Base-by-base conservation (phyloP, 1,140 invertebrate genomes). In the Drosophila tristis region DNA sequence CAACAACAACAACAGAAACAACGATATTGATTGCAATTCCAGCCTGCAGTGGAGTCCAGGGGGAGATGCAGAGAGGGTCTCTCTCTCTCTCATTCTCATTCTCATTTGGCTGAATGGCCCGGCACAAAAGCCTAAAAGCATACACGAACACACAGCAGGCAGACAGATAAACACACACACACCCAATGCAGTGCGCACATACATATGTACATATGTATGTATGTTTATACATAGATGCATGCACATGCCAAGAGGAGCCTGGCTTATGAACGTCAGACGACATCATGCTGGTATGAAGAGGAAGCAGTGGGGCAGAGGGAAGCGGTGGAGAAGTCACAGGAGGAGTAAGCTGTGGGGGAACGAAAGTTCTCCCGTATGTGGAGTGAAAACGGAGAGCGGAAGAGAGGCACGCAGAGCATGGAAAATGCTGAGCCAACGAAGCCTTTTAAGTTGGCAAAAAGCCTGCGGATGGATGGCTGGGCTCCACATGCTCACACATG, bases 21-120 rank as follows among this genome's bases (percentile, higher is more conserved):
- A 67, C 66, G 82, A 89, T 87, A 87, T 87, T 87, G 82, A 87
- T 87, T 87, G 82, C 82, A 87, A 84, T 87, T 89, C 74, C 75
- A 64, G 82, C 63, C 74, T 76, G 84, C 82, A 87, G 63, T 74
- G 51, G 31, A 42, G 62, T 44, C 31, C 35, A 39, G 35, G 56
- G 54, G 62, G 50, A 26, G 16, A 45, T 47, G 45, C 35, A 54
- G 57, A 11, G 51, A 66, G 59, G 50, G 45, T 55, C 16, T 51
- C 63, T 51, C 61, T 51, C 61, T 25, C 49, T 16, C 16, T 16
- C 16, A 16, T 16, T 63, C 61, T 62, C 61, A 63, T 63, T 71
- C 67, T 71, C 67, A 71, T 71, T 71, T 71, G 78, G 57, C 68
- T 59, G 66, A 54, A 66, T 74, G 80, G 50, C 54, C 54, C 77